A percentile compares a stretch with the other conserved stretches of the same genome.
Evolutionary conservation across 1,140 invertebrate species (phyloP).

Genomic region (Cotesia vestalis): DNA sequence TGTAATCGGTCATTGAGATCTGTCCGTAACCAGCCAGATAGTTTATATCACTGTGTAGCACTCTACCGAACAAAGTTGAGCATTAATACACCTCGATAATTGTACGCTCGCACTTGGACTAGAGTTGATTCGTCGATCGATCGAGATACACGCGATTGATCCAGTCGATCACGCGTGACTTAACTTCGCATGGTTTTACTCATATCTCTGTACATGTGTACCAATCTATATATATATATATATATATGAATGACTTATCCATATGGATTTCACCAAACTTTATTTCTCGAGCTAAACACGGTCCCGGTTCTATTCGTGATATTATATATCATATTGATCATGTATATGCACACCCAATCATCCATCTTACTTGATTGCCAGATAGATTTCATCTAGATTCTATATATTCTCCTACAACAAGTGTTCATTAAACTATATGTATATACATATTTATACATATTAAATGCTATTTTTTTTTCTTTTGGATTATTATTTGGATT

Average conservation of each 20-base stretch:
- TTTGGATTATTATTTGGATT: too few species aligned
- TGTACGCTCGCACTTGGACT: conserved; percentile 32
- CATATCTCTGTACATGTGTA: conserved; percentile 27
- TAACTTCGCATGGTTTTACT: background rate
- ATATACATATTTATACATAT: too few species aligned
- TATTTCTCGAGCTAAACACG: conserved; percentile 4
- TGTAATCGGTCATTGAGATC: too few species aligned
- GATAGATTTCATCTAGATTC: background rate
- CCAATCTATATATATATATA: background rate
- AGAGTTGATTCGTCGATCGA: conserved; percentile 15
- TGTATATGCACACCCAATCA: conserved; percentile 11
- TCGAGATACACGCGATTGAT: conserved; percentile 32
- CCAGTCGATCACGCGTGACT: conserved; percentile 34
- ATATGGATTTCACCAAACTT: conserved; percentile 26
- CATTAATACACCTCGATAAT: conserved; percentile 34
- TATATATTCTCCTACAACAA: too few species aligned
- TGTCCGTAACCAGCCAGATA: background rate
- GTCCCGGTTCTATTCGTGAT: background rate
- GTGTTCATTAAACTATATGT: too few species aligned
- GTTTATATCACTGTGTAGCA: background rate
- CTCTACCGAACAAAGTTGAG: background rate
- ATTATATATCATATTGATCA: conserved; percentile 2
- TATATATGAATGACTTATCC: conserved; percentile 11
- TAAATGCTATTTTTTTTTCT: too few species aligned
- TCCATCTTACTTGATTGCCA: conserved; percentile 5